Conservation (phyloP, 2,888 invertebrate species). For the Bombyx huttoni region DNA sequence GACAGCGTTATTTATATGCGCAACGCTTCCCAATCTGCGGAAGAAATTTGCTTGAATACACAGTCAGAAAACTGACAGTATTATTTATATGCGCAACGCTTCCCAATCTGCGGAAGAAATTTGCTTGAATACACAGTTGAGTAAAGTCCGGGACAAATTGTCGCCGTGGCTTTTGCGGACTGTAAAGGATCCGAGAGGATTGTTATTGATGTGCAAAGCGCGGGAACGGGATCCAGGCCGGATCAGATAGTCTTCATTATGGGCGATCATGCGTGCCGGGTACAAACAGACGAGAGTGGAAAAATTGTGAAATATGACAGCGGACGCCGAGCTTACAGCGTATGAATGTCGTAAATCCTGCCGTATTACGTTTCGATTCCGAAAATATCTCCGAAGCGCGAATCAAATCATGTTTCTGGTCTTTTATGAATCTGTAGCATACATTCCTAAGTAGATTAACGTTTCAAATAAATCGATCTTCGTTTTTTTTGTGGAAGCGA, state of each 20-base stretch:
- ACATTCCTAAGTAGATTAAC: not conserved
- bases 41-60: constrained; percentile 28
- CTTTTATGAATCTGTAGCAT: not conserved
- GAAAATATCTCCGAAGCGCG: constrained; percentile 21
- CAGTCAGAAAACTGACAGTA: too few relatives aligned
- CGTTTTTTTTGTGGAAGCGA: not conserved
- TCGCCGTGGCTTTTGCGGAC: constrained; percentile 43
- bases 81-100: constrained; percentile 24
- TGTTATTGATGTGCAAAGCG: constrained; percentile 53
- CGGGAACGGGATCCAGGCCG: constrained; percentile 16
- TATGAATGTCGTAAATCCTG: constrained; percentile 36
- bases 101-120: constrained; percentile 23
- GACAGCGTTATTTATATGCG: constrained; percentile 22
- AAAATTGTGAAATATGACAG: constrained; percentile 44
- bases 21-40: constrained; percentile 23
- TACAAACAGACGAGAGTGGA: constrained; percentile 31
- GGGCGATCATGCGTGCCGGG: constrained; percentile 51
- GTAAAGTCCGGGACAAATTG: constrained; percentile 51
- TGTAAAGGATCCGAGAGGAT: constrained; percentile 42
- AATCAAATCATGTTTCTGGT: constrained; percentile 16
- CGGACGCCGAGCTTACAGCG: constrained; percentile 30
- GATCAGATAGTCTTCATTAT: constrained; percentile 52
- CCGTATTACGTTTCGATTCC: constrained; percentile 26
- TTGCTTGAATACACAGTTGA: constrained; percentile 29
- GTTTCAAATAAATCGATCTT: not conserved